Evolutionary conservation across 1,140 invertebrate species (phyloP), one percentile per base, ranked within the genome.

Genomic region (Dreissena polymorpha): DNA sequence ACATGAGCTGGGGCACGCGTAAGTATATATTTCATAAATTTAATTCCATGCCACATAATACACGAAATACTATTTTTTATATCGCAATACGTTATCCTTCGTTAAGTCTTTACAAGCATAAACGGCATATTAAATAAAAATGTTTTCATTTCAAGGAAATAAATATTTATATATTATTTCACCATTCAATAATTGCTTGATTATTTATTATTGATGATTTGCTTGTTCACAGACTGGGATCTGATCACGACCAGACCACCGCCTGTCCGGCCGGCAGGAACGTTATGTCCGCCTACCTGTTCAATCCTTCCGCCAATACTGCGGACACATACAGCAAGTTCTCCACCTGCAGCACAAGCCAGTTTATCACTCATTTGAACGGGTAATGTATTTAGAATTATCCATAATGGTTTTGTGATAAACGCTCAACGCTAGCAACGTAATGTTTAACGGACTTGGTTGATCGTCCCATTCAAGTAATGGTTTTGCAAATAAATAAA

Each of bases 1-100:
- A 1, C 71, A 73, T 29, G 71, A 73, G 49, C 53, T 73, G 5
- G 71, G 71, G 0, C 71, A 73, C 49, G 71, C 71, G 71, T 73
- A 60, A 57, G 71, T 73, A 8, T 18, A 12, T 69, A 8, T 6
- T 67, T 12, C 12, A n/a, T 13, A 57, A 12, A 57, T 57, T 57
- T n/a, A 13, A 57, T n/a, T n/a, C n/a, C n/a, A n/a, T n/a, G n/a
- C n/a, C n/a, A n/a, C n/a, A n/a, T n/a, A n/a, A n/a, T n/a, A n/a
- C n/a, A n/a, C n/a, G n/a, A n/a, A n/a, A n/a, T n/a, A n/a, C n/a
- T n/a, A n/a, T n/a, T n/a, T n/a, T n/a, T n/a, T n/a, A n/a, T n/a
- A n/a, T n/a, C n/a, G n/a, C n/a, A n/a, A n/a, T n/a, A n/a, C n/a
- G n/a, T n/a, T n/a, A n/a, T n/a, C n/a, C n/a, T n/a, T n/a, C n/a